phyloP scores from a whole-genome alignment of 2,888 invertebrate genomes.

The Eilema griseolum region DNA sequence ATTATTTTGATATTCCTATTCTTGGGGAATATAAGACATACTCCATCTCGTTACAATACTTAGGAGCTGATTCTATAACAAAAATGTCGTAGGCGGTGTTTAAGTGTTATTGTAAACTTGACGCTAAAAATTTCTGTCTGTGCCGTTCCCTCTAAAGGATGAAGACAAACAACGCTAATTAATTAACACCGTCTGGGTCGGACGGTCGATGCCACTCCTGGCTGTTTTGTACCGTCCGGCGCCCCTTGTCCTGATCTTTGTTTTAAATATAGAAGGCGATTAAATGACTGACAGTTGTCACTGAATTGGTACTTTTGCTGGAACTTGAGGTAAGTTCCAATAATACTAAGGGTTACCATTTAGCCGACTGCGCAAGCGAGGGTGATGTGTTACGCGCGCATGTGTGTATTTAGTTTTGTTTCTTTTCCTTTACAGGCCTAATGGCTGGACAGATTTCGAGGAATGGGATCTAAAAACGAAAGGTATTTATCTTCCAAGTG shows the following conservation, averaged over 20 bases:
- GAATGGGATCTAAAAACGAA: no score
- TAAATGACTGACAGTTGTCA: neutral
- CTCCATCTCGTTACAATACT: no score
- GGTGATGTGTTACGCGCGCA: no score
- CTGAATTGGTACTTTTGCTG: neutral
- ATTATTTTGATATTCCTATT: no score
- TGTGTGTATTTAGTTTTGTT: no score
- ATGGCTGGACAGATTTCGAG: no score
- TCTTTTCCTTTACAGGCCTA: no score
- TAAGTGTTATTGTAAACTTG: conserved; percentile 7
- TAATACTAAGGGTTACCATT: no score
- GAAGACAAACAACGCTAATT: conserved; percentile 28
- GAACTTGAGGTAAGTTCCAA: neutral
- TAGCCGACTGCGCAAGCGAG: no score
- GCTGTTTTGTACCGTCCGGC: conserved; percentile 8
- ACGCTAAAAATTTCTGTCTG: neutral
- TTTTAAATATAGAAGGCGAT: neutral
- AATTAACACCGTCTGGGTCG: conserved; percentile 34
- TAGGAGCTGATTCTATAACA: no score
- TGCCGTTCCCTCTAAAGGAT: neutral
- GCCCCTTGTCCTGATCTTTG: neutral
- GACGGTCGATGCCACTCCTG: conserved; percentile 51
- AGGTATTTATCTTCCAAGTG: no score
- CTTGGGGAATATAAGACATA: no score
- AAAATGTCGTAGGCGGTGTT: neutral